Evolutionary conservation across 2,797 vertebrate genomes (phyloP).

Genomic region (Falco cherrug): DNA sequence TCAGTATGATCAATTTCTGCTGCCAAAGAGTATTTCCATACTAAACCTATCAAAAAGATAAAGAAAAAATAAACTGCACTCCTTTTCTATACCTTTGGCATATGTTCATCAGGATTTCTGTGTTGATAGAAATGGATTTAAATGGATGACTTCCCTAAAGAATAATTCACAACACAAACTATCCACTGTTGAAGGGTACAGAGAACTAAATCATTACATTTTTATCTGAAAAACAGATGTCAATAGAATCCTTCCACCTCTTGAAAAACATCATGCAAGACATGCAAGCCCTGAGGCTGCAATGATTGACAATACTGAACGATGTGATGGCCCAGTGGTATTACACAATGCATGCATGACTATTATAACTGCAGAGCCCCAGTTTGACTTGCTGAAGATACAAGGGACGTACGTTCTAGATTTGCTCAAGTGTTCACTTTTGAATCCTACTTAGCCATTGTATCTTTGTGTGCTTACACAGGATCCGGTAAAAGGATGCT

Average conservation of each 20-base stretch:
- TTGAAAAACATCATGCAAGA: background rate
- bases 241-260: background rate
- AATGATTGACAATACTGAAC: background rate
- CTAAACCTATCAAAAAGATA: background rate
- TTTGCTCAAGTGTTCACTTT: background rate
- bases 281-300: background rate
- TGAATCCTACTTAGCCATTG: background rate
- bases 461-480: fast-evolving
- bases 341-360: background rate
- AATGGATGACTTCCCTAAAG: background rate
- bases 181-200: background rate
- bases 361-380: background rate
- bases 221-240: background rate
- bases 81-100: background rate
- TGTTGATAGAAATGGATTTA: background rate
- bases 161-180: background rate
- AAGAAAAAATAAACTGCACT: background rate
- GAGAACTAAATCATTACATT: background rate
- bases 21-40: background rate
- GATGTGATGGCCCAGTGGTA: fast-evolving
- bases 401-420: background rate
- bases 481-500: background rate
- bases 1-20: background rate
- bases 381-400: background rate
- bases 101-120: background rate